Evolutionary conservation across 2,113 vertebrate genomes (phyloP), one percentile per base, ranked within the genome.

Genomic region (Dromiciops gliroides): DNA sequence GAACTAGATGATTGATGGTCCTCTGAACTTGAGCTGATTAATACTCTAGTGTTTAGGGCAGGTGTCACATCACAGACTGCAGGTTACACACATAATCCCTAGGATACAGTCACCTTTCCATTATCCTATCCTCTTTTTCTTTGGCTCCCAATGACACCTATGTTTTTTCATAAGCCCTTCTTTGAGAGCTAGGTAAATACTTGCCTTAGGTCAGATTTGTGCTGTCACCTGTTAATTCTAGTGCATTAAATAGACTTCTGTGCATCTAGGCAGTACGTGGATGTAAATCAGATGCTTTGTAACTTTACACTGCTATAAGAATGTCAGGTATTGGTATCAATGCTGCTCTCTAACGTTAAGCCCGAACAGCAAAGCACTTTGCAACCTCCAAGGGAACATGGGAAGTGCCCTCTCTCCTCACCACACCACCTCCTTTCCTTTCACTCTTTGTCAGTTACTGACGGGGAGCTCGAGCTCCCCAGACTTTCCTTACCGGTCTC

Each of bases 191-290:
- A 8, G 31, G 50, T 90, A 95, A 95, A 52, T 96, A 92, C 67
- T 92, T 95, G 93, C 89, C 83, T 48, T 88, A 51, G 37, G 94
- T 95, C 51, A 88, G 93, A 91, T 95, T 93, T 93, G 50, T 50
- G 88, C 48, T 94, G 89, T 92, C 91, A 94, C 52, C 50, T 48
- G 83, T 88, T 52, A 83, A 92, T 94, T 90, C 1, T 51, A 48
- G 48, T 88, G 51, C 95, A 91, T 96, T 50, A 97, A 95, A 48
- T 94, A 94, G 92, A 93, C 92, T n/a, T 95, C 53, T 50, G 26
- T 93, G 83, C 92, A 95, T 95, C 67, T 22, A 83, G 67, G 44
- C 44, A 28, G 19, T 83, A 83, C n/a, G 44, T 22, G n/a, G n/a
- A 83, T 44, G n/a, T 83, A n/a, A 44, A 83, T n/a, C n/a, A n/a